Conservation (phyloP, 2,113 vertebrate genomes). For the Isurus oxyrinchus region DNA sequence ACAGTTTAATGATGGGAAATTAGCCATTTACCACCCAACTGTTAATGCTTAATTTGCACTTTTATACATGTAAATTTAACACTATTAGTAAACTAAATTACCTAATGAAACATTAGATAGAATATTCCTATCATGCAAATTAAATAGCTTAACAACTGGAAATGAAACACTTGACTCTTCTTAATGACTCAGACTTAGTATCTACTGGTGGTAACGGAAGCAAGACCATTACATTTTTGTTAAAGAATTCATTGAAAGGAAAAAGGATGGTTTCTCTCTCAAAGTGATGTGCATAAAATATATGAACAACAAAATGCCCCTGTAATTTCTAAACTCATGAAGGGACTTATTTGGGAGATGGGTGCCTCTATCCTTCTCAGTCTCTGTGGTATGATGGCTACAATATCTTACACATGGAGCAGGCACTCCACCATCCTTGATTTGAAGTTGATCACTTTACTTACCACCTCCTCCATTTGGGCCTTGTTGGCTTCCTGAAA, state of each 20-base stretch:
- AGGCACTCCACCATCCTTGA: background rate
- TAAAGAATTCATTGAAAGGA: constrained; percentile 13
- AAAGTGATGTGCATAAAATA: background rate
- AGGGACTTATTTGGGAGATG: background rate
- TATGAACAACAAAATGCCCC: background rate
- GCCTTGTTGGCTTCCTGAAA: background rate
- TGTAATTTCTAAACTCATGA: background rate
- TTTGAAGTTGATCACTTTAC: background rate
- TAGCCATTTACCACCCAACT: constrained; percentile 7
- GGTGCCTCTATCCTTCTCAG: background rate
- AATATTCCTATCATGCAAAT: constrained; percentile 18
- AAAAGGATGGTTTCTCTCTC: background rate
- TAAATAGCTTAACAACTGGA: background rate
- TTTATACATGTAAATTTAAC: constrained; percentile 11
- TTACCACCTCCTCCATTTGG: background rate
- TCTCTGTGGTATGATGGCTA: background rate
- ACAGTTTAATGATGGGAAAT: background rate
- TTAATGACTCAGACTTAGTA: background rate
- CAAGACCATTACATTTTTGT: background rate
- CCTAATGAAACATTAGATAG: background rate
- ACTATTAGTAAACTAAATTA: background rate
- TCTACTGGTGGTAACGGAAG: background rate
- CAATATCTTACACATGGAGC: background rate
- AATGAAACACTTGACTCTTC: background rate
- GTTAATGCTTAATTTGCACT: background rate